A percentile compares a stretch with the other conserved stretches of the same genome.
phyloP scores from a whole-genome alignment of 2,113 vertebrate genomes.

The Alces alces region DNA sequence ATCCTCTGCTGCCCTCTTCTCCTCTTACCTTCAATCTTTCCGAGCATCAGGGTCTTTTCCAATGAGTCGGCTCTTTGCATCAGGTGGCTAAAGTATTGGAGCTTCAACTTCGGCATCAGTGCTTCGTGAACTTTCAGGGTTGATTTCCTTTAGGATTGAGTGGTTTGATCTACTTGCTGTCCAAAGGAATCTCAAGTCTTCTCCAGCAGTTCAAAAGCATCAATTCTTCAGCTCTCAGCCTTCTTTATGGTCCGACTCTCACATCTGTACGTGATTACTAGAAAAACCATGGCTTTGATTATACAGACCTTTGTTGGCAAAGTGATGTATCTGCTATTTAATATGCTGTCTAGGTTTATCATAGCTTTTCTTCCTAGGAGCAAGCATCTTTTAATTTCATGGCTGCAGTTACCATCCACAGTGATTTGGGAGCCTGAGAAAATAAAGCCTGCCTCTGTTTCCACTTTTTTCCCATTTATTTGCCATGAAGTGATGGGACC shows the following conservation, averaged over 20 bases:
- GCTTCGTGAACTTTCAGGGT: not conserved
- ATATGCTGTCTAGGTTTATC: not conserved
- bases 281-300: not conserved
- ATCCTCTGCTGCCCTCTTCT: not conserved
- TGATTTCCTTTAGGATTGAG: not conserved
- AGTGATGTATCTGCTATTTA: not conserved
- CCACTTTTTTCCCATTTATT: not conserved
- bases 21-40: not conserved
- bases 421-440: not conserved
- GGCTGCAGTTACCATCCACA: not conserved
- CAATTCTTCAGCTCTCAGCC: not conserved
- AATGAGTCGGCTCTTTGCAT: not conserved
- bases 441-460: not conserved
- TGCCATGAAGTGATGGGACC: not conserved
- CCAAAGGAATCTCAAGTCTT: not conserved
- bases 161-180: not conserved
- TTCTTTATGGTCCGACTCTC: not conserved
- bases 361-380: not conserved
- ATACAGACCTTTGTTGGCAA: not conserved
- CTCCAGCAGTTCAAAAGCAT: not conserved
- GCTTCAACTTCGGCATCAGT: not conserved
- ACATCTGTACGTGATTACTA: not conserved
- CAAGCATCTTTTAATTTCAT: not conserved
- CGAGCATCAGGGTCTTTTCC: not conserved
- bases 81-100: not conserved